Conservation (phyloP, 2,113 vertebrate species). For the Prionailurus bengalensis region DNA sequence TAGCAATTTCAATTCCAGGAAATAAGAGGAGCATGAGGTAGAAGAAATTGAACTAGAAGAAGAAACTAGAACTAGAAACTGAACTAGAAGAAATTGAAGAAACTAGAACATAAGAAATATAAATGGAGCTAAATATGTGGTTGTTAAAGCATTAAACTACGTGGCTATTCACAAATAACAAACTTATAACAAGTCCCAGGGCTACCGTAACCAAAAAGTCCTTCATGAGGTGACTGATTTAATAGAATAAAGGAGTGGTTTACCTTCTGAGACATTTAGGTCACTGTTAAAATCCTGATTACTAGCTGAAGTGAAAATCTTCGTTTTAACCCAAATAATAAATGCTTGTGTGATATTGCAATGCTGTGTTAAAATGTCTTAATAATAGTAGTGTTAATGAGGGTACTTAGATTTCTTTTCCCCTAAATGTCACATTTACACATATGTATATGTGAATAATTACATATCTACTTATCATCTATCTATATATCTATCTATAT, state of each 20-base stretch:
- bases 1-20: conserved; percentile 18
- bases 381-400: conserved; percentile 47
- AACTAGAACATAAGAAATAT: not conserved
- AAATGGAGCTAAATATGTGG: conserved; percentile 21
- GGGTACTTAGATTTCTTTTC: conserved; percentile 2
- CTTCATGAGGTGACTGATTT: not conserved
- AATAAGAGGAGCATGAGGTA: conserved; percentile 30
- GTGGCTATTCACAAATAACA: conserved; percentile 29
- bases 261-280: not conserved
- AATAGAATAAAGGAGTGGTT: not conserved
- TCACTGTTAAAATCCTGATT: conserved; percentile 42
- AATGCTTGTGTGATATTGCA: not conserved
- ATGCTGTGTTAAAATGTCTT: not conserved
- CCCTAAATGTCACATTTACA: not conserved
- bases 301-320: conserved; percentile 22
- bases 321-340: conserved; percentile 50
- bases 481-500: no score
- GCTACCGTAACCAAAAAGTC: conserved; percentile 16
- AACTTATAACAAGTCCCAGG: not conserved
- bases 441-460: not conserved
- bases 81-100: not conserved
- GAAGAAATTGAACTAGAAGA: not conserved
- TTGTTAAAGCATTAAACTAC: conserved; percentile 33
- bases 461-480: not conserved
- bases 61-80: no score